Conservation (phyloP, 1,140 invertebrate species). For the Apis dorsata region DNA sequence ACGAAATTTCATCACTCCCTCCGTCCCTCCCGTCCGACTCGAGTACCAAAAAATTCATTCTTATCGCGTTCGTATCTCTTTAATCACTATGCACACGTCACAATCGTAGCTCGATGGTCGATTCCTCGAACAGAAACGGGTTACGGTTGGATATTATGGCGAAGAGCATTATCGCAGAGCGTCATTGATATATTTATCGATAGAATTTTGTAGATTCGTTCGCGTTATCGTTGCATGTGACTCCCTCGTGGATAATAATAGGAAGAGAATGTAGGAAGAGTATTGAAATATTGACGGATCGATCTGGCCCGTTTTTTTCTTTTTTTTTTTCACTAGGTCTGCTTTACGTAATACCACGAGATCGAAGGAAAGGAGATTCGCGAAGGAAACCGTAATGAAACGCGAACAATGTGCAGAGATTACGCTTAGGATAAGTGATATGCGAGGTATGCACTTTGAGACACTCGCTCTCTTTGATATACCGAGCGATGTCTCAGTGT, state of each 20-base stretch:
- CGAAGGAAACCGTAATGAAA: constrained; percentile 9
- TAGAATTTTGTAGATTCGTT: constrained; percentile 28
- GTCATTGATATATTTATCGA: constrained; percentile 16
- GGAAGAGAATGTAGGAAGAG: too few relatives aligned
- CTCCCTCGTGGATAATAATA: too few relatives aligned
- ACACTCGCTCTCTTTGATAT: neutral
- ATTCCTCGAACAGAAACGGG: neutral
- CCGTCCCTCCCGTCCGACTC: too few relatives aligned
- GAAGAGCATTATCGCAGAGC: neutral
- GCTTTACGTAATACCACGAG: too few relatives aligned
- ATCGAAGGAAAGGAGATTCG: neutral
- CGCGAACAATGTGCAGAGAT: neutral
- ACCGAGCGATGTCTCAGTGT: neutral
- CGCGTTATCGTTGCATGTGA: neutral
- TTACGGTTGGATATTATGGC: constrained; percentile 1
- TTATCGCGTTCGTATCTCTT: constrained; percentile 1
- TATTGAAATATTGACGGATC: too few relatives aligned
- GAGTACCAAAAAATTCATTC: neutral
- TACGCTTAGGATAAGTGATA: neutral
- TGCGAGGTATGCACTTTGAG: neutral
- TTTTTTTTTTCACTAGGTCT: too few relatives aligned
- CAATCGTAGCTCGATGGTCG: neutral
- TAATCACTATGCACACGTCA: neutral
- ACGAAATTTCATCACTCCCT: too few relatives aligned
- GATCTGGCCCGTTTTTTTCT: too few relatives aligned